Conservation (phyloP, 2,113 vertebrate species). For the Dipodomys spectabilis region DNA sequence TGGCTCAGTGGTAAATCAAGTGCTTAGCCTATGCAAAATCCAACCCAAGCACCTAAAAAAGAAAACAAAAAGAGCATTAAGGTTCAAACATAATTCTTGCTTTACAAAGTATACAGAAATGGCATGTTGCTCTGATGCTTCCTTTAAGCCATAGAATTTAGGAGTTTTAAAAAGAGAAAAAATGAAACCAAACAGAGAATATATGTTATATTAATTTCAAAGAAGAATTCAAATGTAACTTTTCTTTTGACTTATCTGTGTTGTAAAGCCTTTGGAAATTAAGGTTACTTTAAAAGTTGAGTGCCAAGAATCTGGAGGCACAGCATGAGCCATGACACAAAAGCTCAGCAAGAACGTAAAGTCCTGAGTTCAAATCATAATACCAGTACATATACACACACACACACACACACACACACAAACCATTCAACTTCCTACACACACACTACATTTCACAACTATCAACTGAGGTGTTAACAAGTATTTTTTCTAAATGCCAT, state of each 20-base stretch:
- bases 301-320: background rate
- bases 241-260: background rate
- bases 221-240: background rate
- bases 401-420: too few relatives aligned
- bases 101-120: conserved; percentile 82
- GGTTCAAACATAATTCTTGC: conserved; percentile 75
- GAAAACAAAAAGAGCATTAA: background rate
- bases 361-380: too few relatives aligned
- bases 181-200: too few relatives aligned
- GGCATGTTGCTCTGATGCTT: conserved; percentile 84
- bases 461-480: background rate
- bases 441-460: conserved; percentile 27
- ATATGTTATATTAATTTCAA: conserved; percentile 3
- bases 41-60: background rate
- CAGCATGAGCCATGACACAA: too few relatives aligned
- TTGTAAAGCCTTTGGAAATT: conserved; percentile 4
- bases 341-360: too few relatives aligned
- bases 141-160: conserved; percentile 88
- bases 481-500: conserved; percentile 47
- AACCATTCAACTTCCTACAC: background rate
- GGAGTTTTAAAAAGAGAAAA: conserved; percentile 54
- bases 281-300: conserved; percentile 40
- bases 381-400: too few relatives aligned
- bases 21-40: background rate
- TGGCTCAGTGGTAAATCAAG: background rate